Evolutionary conservation across 2,797 vertebrate species (phyloP).

Genomic region (Phrynocephalus vlangalii): DNA sequence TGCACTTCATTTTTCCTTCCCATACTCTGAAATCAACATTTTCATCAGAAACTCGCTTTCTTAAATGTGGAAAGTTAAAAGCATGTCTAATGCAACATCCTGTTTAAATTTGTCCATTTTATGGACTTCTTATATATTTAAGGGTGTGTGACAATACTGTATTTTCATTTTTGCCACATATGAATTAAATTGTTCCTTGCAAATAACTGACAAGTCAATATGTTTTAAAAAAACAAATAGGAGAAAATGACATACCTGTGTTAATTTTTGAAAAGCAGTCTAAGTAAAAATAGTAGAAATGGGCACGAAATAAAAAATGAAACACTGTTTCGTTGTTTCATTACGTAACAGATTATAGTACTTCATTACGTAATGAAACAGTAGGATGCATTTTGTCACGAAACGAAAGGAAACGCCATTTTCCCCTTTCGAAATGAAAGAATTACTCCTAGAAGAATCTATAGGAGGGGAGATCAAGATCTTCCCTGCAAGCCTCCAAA

Average conservation of each 20-base stretch:
- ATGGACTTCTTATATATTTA: not conserved
- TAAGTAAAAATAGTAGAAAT: no score
- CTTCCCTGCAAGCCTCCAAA: no score
- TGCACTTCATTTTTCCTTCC: not conserved
- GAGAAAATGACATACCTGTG: not conserved
- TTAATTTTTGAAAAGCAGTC: not conserved
- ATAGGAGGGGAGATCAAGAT: no score
- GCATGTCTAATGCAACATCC: not conserved
- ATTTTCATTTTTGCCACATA: not conserved
- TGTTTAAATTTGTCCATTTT: not conserved
- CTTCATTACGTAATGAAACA: no score
- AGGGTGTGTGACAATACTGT: not conserved
- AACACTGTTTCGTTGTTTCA: no score
- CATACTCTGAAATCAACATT: not conserved
- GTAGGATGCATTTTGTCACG: no score
- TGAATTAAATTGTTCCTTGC: not conserved
- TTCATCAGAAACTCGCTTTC: not conserved
- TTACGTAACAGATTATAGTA: no score
- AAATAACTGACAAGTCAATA: not conserved
- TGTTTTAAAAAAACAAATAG: not conserved
- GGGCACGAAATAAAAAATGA: no score
- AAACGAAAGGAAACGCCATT: no score
- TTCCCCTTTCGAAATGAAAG: no score
- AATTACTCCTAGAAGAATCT: no score
- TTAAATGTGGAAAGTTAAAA: not conserved